These are phyloP conservation scores for Macaria liturata DNA, from an alignment of 2,888 invertebrate genomes.

Conservation along the genomic window DNA sequence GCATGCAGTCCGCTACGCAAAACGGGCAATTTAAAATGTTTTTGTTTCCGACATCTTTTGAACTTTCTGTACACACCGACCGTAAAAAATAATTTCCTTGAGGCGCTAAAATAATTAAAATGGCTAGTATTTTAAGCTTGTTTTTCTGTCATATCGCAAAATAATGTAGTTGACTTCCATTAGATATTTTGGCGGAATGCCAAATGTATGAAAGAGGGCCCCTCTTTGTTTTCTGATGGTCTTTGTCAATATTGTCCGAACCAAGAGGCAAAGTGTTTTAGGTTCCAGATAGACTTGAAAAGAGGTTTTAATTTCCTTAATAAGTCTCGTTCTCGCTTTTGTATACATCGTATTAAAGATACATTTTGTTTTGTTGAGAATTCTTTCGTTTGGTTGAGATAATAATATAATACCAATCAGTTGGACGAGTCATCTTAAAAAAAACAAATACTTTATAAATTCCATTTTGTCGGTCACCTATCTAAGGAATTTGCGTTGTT, in stretches of 20 bases:
- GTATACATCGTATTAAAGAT: too few relatives aligned
- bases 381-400: too few relatives aligned
- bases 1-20: background rate
- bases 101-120: constrained; percentile 16
- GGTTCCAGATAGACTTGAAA: background rate
- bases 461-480: too few relatives aligned
- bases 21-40: constrained; percentile 10
- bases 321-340: too few relatives aligned
- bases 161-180: constrained; percentile 45
- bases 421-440: too few relatives aligned
- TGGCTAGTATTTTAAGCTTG: constrained; percentile 23
- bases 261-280: constrained; percentile 32
- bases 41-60: constrained; percentile 10
- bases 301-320: constrained; percentile 13
- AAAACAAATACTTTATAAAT: too few relatives aligned
- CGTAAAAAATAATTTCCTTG: constrained; percentile 12
- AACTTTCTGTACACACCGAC: constrained; percentile 5
- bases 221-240: constrained; percentile 54
- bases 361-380: too few relatives aligned
- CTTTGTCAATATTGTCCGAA: constrained; percentile 54
- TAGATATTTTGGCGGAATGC: constrained; percentile 48
- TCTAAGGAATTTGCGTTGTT: too few relatives aligned
- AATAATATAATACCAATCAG: too few relatives aligned
- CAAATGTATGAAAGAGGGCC: constrained; percentile 51
- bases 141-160: constrained; percentile 26